Base-by-base conservation (phyloP, 2,888 invertebrate genomes). In the Sympetrum striolatum region DNA sequence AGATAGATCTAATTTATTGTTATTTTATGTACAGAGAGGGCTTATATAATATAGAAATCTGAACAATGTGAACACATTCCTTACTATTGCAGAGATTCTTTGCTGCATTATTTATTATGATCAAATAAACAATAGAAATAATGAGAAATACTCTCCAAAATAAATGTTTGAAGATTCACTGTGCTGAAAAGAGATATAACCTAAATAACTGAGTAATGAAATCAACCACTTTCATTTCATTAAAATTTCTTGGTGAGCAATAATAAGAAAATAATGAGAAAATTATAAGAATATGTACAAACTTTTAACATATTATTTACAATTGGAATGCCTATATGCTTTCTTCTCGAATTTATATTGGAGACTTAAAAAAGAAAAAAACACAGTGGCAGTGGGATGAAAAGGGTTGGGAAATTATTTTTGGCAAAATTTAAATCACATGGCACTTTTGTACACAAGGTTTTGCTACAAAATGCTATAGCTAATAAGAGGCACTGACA, bases 371-470 rank as follows among this genome's bases (percentile, higher is more conserved):
- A 35, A 86, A 86, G 86, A 60, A 86, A n/a, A n/a, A 86, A 86
- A 86, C 31, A 58, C 86, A 86, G 58, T 86, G 86, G 86, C 86
- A 86, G 86, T 86, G 86, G 86, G 86, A n/a, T 53, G 18, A 53
- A 86, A 86, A 86, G 60, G 86, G n/a, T 35, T 60, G 60, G 60
- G 82, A 64, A 18, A 86, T 86, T 86, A 86, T 86, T 86, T 86
- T 86, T 86, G 86, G 86, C 86, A 86, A 86, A 60, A 64, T 86
- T 86, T 86, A 86, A 86, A 86, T 86, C 86, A 86, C 86, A 86
- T 86, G 86, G 86, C 86, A 86, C 86, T 86, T 86, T 86, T 86
- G 86, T 86, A 86, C 86, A 86, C 60, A 86, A 64, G 60, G 86
- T 86, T 60, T 60, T 60, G 86, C 86, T 86, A 86, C 58, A 60